phyloP scores from a whole-genome alignment of 2,888 invertebrate species.

The Heteromyza rotundicornis region DNA sequence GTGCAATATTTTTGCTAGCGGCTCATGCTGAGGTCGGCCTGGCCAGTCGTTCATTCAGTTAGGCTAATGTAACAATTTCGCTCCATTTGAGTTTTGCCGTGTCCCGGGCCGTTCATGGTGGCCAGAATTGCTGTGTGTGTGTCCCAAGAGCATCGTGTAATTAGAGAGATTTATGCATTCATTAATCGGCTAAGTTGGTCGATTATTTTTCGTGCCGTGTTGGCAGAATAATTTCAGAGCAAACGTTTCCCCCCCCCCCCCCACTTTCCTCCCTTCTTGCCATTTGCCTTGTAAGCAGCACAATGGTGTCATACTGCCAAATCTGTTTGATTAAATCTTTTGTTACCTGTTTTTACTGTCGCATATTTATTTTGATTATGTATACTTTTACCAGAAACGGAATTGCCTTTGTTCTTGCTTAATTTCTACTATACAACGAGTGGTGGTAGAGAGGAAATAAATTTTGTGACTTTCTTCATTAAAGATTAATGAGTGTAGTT shows the following conservation, averaged over 20 bases:
- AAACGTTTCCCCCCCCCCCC: constrained; percentile 16
- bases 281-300: constrained; percentile 8
- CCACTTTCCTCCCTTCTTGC: neutral
- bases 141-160: constrained; percentile 34
- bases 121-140: too few species aligned
- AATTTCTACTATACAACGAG: neutral
- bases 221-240: constrained; percentile 18
- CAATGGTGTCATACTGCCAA: constrained; percentile 29
- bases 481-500: constrained; percentile 16
- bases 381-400: too few species aligned
- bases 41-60: neutral
- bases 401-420: too few species aligned
- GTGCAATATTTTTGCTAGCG: neutral
- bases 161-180: constrained; percentile 44
- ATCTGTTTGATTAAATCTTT: constrained; percentile 40
- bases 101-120: too few species aligned
- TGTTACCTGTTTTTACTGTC: constrained; percentile 41
- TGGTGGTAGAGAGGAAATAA: neutral
- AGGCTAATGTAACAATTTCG: too few species aligned
- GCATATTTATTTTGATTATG: constrained; percentile 41
- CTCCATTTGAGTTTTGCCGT: too few species aligned
- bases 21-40: constrained; percentile 6
- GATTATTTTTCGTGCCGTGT: constrained; percentile 23
- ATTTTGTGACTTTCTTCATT: neutral
- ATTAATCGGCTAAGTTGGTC: constrained; percentile 43